These are phyloP conservation scores for Hydropotes inermis DNA, from an alignment of 2,113 vertebrate species.

Conservation along the genomic window DNA sequence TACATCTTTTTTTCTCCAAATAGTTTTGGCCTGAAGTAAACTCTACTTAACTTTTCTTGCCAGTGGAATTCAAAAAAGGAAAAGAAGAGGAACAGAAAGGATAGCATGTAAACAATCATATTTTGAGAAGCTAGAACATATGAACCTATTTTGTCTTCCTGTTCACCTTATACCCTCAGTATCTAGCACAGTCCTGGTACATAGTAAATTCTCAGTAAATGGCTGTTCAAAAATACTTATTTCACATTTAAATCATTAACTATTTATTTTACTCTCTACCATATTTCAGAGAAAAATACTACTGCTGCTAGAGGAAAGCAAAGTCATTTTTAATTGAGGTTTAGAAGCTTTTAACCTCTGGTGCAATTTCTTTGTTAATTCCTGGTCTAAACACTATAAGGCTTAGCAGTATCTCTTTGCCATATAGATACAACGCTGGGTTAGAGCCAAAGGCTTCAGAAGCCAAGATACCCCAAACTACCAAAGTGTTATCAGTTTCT, in stretches of 20 bases:
- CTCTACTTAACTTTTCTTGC: neutral
- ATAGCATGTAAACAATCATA: neutral
- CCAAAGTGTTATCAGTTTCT: neutral
- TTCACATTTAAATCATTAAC: neutral
- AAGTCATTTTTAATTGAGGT: neutral
- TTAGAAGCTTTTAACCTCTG: neutral
- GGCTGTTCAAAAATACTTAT: neutral
- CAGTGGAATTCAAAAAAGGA: neutral
- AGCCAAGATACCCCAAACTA: neutral
- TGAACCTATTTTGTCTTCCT: neutral
- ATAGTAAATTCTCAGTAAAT: neutral
- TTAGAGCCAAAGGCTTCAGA: neutral
- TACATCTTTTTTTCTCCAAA: neutral
- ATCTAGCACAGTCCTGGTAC: neutral
- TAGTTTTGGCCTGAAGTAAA: neutral
- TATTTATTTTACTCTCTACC: neutral
- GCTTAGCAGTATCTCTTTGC: neutral
- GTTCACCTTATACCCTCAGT: neutral
- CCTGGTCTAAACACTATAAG: neutral
- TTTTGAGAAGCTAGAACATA: neutral
- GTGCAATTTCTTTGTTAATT: neutral
- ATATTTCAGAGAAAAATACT: neutral
- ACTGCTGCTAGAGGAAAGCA: neutral
- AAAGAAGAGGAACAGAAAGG: neutral
- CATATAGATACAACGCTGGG: neutral